Evolutionary conservation across 2,113 vertebrate genomes (phyloP).

Genomic region (Numenius arquata): DNA sequence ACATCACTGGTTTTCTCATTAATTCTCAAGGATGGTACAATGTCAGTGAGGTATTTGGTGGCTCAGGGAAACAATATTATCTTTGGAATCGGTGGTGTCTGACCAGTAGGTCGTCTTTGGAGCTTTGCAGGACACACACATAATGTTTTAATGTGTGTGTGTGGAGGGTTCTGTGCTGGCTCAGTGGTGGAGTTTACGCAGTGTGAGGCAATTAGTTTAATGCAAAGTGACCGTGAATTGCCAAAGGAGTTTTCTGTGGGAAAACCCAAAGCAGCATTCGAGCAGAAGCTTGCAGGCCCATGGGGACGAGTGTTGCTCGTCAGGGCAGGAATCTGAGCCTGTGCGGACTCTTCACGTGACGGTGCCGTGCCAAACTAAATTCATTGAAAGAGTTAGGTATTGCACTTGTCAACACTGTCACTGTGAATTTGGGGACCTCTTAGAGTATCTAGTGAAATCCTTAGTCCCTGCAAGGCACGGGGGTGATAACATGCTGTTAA

Average conservation of each 20-base stretch:
- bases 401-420: neutral
- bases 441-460: neutral
- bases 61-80: too few relatives aligned
- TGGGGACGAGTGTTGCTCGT: neutral
- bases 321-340: neutral
- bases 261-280: neutral
- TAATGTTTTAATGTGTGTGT: neutral
- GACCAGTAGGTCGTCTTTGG: neutral
- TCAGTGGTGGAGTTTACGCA: fast-evolving
- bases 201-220: neutral
- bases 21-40: neutral
- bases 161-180: neutral
- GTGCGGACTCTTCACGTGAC: neutral
- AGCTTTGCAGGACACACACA: neutral
- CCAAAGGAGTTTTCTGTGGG: neutral
- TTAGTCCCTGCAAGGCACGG: neutral
- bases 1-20: neutral
- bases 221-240: neutral
- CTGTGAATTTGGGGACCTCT: neutral
- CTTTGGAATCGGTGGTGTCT: neutral
- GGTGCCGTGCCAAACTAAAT: neutral
- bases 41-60: neutral
- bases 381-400: neutral
- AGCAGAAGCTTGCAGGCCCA: neutral
- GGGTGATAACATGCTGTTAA: neutral